Base-by-base conservation (phyloP, 1,140 invertebrate species). In the Holotrichia oblita region DNA sequence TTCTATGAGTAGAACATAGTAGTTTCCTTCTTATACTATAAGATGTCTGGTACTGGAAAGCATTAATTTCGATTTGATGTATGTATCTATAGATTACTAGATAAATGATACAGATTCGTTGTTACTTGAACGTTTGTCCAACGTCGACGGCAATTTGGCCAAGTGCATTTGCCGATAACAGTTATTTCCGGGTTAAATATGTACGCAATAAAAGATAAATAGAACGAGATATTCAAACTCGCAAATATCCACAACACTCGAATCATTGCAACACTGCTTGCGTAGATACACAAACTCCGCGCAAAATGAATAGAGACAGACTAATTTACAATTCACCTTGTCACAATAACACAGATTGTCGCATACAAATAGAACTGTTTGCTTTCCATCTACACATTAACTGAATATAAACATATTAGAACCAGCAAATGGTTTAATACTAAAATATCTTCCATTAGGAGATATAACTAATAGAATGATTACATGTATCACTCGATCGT, bases 131-230 rank as follows among this genome's bases (percentile, higher is more conserved):
- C 27, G 4, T 34, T 34, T 4, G 8, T 9, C 22, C 61, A 10
- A 22, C 61, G 3, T 69, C 20, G 61, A 34, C 22, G 61, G 61
- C 22, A 69, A 69, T 69, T 27, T 69, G 7, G 6, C 61, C 7
- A 34, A 69, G 61, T 69, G 61, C 61, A 69, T 69, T 20, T 20
- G 61, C 20, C 61, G 61, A 69, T 69, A 69, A 34, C 61, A 22
- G 61, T 69, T 69, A 27, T 69, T 69, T 69, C 22, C 22, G 20
- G 61, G 61, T 34, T 69, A 69, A 69, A 69, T 69, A 27, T 69
- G 61, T 69, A 69, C 22, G 61, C 61, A 69, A 69, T 69, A 69
- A 69, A 34, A 69, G 61, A 69, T 69, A 69, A 69, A 69, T 69
- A 69, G 61, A 7, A 27, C 22, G 61, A 69, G 61, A 69, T 69